Evolutionary conservation across 2,888 invertebrate genomes (phyloP).

Genomic region (Polydrusus cervinus): DNA sequence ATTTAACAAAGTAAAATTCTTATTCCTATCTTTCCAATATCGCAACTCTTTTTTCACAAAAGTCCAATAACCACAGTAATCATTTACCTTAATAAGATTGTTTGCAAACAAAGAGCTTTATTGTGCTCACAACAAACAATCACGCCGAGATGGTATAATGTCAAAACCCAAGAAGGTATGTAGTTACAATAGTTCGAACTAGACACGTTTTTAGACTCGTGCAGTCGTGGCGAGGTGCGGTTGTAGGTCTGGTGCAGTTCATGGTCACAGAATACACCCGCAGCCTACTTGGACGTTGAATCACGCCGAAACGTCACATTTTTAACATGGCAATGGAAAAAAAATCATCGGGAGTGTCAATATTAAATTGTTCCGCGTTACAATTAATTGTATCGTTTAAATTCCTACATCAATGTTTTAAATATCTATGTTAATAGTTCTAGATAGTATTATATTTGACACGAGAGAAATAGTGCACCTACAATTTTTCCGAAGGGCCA

Average conservation of each 20-base stretch:
- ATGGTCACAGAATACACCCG: conserved; percentile 28
- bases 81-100: conserved; percentile 6
- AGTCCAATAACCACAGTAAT: background rate
- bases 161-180: conserved; percentile 17
- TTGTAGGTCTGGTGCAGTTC: conserved; percentile 28
- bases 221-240: conserved; percentile 27
- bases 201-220: conserved; percentile 36
- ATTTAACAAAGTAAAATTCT: too few species aligned
- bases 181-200: conserved; percentile 13
- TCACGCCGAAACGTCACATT: conserved; percentile 5
- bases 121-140: conserved; percentile 9
- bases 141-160: conserved; percentile 27
- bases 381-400: background rate
- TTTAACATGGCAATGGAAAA: conserved; percentile 7
- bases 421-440: too few species aligned
- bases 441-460: too few species aligned
- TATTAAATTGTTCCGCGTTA: conserved; percentile 11
- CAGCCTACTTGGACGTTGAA: background rate
- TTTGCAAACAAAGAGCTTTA: conserved; percentile 14
- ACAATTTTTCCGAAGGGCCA: too few species aligned
- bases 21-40: background rate
- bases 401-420: background rate
- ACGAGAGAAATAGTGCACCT: too few species aligned
- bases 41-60: background rate
- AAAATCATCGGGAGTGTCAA: conserved; percentile 18